Evolutionary conservation across 2,797 vertebrate species (phyloP).

Genomic region (Euphonia xanthogaster): DNA sequence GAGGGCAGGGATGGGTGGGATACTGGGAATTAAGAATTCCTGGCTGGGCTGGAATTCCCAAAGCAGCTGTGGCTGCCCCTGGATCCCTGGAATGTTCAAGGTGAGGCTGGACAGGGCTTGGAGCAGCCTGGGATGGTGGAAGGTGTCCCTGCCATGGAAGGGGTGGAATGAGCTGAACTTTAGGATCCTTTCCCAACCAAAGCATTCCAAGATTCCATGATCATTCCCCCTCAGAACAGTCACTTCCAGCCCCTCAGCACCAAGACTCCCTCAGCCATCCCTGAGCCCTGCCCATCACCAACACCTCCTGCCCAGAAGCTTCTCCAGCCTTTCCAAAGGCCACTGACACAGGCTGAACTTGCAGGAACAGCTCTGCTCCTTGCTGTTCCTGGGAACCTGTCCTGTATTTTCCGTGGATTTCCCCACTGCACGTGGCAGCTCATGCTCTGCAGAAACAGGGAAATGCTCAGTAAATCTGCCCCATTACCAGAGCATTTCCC

Average conservation of each 20-base stretch:
- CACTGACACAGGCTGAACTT: accelerated
- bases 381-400: accelerated
- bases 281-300: not conserved
- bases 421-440: accelerated
- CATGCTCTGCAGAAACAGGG: not conserved
- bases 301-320: not conserved
- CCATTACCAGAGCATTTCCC: not conserved
- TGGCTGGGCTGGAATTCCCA: not conserved
- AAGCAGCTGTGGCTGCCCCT: not conserved
- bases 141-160: not conserved
- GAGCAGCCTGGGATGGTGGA: accelerated
- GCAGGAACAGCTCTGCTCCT: accelerated
- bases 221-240: not conserved
- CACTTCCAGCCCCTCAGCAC: not conserved
- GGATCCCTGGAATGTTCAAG: not conserved
- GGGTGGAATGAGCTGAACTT: accelerated
- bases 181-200: not conserved
- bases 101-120: accelerated
- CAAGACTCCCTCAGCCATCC: not conserved
- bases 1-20: not conserved
- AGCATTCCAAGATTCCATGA: not conserved
- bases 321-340: accelerated
- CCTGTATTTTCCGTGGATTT: accelerated
- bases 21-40: accelerated
- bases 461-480: not conserved